Evolutionary conservation across 2,888 invertebrate genomes (phyloP), one percentile per base, ranked within the genome.

Genomic region (Conus canariensis): DNA sequence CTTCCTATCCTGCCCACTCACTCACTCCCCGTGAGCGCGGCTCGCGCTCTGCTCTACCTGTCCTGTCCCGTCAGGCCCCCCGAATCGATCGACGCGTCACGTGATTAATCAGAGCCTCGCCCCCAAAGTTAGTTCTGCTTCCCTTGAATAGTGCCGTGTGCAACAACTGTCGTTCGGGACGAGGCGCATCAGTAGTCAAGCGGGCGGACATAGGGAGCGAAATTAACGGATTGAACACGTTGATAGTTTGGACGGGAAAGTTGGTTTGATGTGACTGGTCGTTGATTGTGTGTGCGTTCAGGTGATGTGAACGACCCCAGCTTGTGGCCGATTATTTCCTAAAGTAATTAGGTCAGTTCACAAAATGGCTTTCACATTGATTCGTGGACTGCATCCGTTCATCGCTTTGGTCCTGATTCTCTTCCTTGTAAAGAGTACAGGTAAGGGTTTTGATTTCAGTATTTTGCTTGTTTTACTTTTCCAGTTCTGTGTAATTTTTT

Each of bases 21-120:
- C 70, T 22, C 70, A 14, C 16, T 22, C 70, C 70, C 70, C 70
- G 22, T 16, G 77, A 25, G 30, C 30, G 10, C 10, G 77, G 30
- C 77, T 77, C 30, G 25, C 30, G 70, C 64, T 86, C 70, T 56
- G 70, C 64, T 86, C 70, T 56, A 70, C 70, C 87, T 45, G 87
- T 22, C 70, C 70, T 56, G 60, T 87, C 87, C 87, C 87, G 70
- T 30, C 87, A 70, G 22, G 56, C 87, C 67, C 8, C 45, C 56
- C 1, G 70, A 87, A 87, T 87, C 87, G 87, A 87, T 87, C 56
- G 87, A 67, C 67, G 67, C 87, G 87, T 87, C 87, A 87, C 87
- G 87, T 87, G 87, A 87, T 19, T 83, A 83, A 83, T 83, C 82
- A 83, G 82, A 83, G 82, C 82, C 82, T 83, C 82, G 82, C 82